Evolutionary conservation across 1,140 invertebrate genomes (phyloP).

Genomic region (Caenorhabditis tropicalis): DNA sequence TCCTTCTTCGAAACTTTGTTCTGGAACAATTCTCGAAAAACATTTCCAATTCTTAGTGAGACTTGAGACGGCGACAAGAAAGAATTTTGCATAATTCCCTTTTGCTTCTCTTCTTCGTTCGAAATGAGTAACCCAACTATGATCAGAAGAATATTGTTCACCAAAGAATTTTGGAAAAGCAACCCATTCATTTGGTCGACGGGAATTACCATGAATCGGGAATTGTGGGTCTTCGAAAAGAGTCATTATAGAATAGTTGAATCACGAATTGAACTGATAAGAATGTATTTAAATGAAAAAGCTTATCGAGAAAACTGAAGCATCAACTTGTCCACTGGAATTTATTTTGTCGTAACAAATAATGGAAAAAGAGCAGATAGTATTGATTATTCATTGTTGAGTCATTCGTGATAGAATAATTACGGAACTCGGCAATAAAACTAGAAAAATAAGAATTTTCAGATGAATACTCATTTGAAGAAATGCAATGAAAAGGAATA

Average conservation of each 20-base stretch:
- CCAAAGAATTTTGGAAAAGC: background rate
- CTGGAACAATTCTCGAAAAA: background rate
- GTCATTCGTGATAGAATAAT: too few relatives aligned
- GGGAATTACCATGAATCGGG: background rate
- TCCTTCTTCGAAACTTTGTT: background rate
- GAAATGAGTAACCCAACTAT: background rate
- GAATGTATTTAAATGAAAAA: background rate
- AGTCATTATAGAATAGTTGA: background rate
- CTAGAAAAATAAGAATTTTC: too few relatives aligned
- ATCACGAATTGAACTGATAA: background rate
- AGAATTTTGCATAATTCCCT: background rate
- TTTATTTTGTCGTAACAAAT: too few relatives aligned
- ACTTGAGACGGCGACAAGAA: background rate
- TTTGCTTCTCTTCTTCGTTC: background rate
- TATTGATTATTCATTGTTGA: too few relatives aligned
- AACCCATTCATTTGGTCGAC: background rate
- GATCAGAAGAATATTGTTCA: background rate
- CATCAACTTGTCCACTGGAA: too few relatives aligned
- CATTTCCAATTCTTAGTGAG: background rate
- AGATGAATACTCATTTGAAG: too few relatives aligned
- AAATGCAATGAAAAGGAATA: too few relatives aligned
- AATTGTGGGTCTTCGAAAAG: background rate
- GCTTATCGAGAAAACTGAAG: background rate
- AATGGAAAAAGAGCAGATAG: too few relatives aligned
- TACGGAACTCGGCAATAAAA: too few relatives aligned